Evolutionary conservation across 2,113 vertebrate genomes (phyloP).

Genomic region (Mustela nigripes): DNA sequence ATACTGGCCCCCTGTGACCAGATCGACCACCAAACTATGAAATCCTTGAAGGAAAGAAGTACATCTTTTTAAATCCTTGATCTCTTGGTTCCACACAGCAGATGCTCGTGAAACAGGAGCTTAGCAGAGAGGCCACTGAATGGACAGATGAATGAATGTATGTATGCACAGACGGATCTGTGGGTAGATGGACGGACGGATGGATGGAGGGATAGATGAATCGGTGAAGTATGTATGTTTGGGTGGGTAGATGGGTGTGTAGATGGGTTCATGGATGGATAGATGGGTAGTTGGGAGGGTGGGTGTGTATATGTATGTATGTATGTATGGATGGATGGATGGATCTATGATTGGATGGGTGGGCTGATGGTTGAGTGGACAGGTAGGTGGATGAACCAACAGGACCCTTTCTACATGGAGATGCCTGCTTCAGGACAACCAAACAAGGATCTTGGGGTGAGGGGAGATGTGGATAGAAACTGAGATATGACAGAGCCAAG

Average conservation of each 20-base stretch:
- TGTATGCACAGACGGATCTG: neutral
- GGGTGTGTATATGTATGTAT: accelerated
- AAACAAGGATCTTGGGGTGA: neutral
- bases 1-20: neutral
- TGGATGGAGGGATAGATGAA: no score
- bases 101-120: neutral
- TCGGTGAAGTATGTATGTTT: no score
- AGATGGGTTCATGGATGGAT: accelerated
- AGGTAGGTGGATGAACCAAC: accelerated
- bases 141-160: neutral
- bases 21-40: neutral
- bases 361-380: accelerated
- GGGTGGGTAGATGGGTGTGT: accelerated
- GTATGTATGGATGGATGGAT: no score
- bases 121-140: neutral
- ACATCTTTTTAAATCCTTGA: neutral
- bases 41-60: neutral
- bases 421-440: neutral
- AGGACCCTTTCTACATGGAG: neutral
- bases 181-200: accelerated
- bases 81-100: neutral
- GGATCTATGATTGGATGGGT: neutral
- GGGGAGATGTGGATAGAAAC: neutral
- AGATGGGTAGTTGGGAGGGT: neutral
- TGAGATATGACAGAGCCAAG: no score